These are phyloP conservation scores for Chrysolina oricalcia DNA, from an alignment of 2,888 invertebrate species.

Conservation along the genomic window DNA sequence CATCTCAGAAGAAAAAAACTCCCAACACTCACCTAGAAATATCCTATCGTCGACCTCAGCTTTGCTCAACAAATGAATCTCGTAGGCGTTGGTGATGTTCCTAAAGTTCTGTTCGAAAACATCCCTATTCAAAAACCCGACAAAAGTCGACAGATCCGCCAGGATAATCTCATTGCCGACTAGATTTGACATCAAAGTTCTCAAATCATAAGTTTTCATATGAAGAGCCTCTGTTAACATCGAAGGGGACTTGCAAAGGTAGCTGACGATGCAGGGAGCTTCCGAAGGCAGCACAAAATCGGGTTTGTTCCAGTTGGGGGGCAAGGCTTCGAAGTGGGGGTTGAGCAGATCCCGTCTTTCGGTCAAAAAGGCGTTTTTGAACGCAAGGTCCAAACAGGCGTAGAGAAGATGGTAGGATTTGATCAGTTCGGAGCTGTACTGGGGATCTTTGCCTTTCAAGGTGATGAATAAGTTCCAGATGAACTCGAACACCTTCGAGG, in stretches of 20 bases:
- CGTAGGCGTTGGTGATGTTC: constrained; percentile 90
- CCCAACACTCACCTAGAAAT: constrained; percentile 82
- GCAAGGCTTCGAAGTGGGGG: constrained; percentile 85
- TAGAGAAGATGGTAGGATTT: constrained; percentile 94
- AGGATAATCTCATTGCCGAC: constrained; percentile 84
- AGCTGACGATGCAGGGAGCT: constrained; percentile 84
- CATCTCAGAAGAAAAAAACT: not conserved
- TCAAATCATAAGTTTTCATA: constrained; percentile 92
- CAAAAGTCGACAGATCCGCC: constrained; percentile 81
- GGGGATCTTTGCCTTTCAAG: constrained; percentile 89
- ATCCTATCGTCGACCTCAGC: constrained; percentile 98
- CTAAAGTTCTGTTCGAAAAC: constrained; percentile 91
- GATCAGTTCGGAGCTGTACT: constrained; percentile 93
- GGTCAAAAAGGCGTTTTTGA: constrained; percentile 87
- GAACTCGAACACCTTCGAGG: constrained; percentile 91
- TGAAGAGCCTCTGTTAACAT: constrained; percentile 91
- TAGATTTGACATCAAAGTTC: constrained; percentile 83
- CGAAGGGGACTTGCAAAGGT: constrained; percentile 70
- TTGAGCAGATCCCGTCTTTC: constrained; percentile 91
- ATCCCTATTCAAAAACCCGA: constrained; percentile 84
- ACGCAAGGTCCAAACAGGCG: constrained; percentile 93
- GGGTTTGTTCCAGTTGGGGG: constrained; percentile 78
- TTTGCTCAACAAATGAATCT: constrained; percentile 90
- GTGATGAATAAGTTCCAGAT: constrained; percentile 95
- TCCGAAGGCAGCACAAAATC: constrained; percentile 77